Conservation (phyloP, 2,888 invertebrate species). For the Holacanthella duospinosa region DNA sequence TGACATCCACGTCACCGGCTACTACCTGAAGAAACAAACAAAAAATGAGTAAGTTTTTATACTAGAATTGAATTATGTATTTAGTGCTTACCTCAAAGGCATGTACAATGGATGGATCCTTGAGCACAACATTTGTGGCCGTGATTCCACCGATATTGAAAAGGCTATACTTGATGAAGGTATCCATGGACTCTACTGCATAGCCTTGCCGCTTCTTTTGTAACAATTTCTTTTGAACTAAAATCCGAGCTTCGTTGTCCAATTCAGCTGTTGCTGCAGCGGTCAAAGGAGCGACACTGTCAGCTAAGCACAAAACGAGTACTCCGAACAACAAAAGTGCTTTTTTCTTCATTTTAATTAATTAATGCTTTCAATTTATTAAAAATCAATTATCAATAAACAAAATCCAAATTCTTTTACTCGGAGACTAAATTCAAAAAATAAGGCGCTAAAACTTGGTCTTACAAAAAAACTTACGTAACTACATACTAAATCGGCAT, state of each 20-base stretch:
- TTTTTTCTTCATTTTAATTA: too few relatives aligned
- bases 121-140: slow-evolving; percentile 76
- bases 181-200: slow-evolving; percentile 90
- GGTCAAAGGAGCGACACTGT: background rate
- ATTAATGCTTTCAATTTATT: background rate
- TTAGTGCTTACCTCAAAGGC: slow-evolving; percentile 3
- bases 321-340: background rate
- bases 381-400: too few relatives aligned
- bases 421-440: too few relatives aligned
- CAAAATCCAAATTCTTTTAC: too few relatives aligned
- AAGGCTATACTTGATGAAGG: slow-evolving; percentile 85
- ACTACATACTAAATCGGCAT: too few relatives aligned
- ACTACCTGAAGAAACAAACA: too few relatives aligned
- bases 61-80: background rate
- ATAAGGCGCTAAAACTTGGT: too few relatives aligned
- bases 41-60: too few relatives aligned
- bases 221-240: slow-evolving; percentile 86
- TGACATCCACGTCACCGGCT: slow-evolving; percentile 72
- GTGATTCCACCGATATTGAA: slow-evolving; percentile 87
- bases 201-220: too few relatives aligned
- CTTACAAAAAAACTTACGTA: too few relatives aligned
- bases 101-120: slow-evolving; percentile 83
- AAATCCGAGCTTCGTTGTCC: slow-evolving; percentile 65
- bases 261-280: slow-evolving; percentile 7
- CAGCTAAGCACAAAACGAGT: background rate